Evolutionary conservation across 2,888 invertebrate species (phyloP), one percentile per base, ranked within the genome.

Genomic region (Aricia artaxerxes): DNA sequence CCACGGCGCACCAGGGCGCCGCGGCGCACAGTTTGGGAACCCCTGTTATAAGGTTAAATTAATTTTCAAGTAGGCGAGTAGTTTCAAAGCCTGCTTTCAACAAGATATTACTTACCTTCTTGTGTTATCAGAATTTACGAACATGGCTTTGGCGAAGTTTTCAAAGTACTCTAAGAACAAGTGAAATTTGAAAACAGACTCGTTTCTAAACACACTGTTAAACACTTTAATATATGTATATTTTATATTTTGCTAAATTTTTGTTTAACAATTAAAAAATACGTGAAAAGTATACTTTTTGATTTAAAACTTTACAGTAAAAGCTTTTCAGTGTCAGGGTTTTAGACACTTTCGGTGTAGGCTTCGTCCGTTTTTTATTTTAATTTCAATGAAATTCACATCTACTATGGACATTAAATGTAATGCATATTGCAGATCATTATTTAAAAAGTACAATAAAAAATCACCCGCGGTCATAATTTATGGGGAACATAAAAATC

Each of bases 401-500:
- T 57, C 13, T 16, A 57, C 16, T 57, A 16, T 4, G 16, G 4
- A 57, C 57, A 57, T 57, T 57, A 57, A 57, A 57, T 57, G 53
- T 64, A 64, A 64, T 31, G 31, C 9, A 61, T 31, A 11, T 69
- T 31, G 64, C 11, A 69, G 69, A 69, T 38, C 13, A 16, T 69
- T 69, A 69, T 69, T 69, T 69, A 35, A 24, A 35, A 69, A 16
- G 13, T 6, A 16, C 69, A 69, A 76, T 53, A 76, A 76, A 53
- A 75, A 9, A 64, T 35, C 73, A 40, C 24, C 31, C 60, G 40
- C 61, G 80, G 82, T 84, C 83, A 84, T 87, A 86, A 87, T 86
- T 87, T 85, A 85, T 83, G 83, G 82, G 81, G 81, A 79, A 80
- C 77, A 84, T 85, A 85, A 85, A 86, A 86, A 86, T 82, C 89